A percentile compares a stretch with the other conserved stretches of the same genome.
phyloP scores from a whole-genome alignment of 1,140 invertebrate genomes.

The Lithobius niger region DNA sequence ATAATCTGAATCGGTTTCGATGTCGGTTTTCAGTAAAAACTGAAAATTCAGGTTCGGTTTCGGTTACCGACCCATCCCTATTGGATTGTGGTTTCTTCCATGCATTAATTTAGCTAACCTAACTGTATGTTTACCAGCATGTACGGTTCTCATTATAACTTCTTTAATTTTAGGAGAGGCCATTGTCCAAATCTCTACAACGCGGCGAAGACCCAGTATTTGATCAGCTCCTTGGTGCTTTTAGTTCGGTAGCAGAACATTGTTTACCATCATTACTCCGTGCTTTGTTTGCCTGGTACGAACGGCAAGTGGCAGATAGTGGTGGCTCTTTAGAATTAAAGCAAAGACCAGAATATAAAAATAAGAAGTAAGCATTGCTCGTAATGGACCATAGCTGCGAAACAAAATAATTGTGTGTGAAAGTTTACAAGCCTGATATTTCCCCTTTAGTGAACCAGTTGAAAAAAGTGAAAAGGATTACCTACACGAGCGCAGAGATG shows the following conservation, averaged over 20 bases:
- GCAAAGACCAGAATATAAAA: slow-evolving; percentile 15
- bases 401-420: no score
- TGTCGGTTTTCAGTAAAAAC: no score
- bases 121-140: no score
- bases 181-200: slow-evolving; percentile 82
- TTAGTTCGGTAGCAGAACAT: slow-evolving; percentile 90
- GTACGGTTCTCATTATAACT: no score
- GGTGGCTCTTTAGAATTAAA: slow-evolving; percentile 22
- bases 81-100: no score
- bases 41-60: slow-evolving; percentile 1
- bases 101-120: no score
- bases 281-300: slow-evolving; percentile 94
- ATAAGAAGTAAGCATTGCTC: slow-evolving; percentile 31
- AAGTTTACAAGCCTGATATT: no score
- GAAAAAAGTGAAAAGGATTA: slow-evolving; percentile 44
- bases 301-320: slow-evolving; percentile 56
- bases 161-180: slow-evolving; percentile 51
- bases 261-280: slow-evolving; percentile 87
- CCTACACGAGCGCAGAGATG: slow-evolving; percentile 66
- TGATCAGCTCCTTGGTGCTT: slow-evolving; percentile 84
- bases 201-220: slow-evolving; percentile 87
- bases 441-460: slow-evolving; percentile 9
- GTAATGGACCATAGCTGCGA: no score
- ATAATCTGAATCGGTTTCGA: no score
- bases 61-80: no score